Percentiles rank a stretch among this genome's conserved stretches.
Evolutionary conservation across 37 sponge, comb jelly and placozoan genomes (phyloP).

Genomic region (Halisarca cf. caerulea): DNA sequence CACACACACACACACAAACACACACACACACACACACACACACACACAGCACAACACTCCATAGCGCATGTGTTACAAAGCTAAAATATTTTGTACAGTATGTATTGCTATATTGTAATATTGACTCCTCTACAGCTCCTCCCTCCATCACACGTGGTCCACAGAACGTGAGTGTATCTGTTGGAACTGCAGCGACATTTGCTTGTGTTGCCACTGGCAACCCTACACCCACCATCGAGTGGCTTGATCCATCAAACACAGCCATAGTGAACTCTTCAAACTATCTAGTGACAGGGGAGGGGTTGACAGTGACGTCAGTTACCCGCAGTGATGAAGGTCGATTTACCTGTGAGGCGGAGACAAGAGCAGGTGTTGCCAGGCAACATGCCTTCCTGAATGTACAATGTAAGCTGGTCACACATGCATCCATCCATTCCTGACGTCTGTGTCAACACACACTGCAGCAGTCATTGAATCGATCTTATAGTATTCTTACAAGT

Average conservation of each 20-base stretch:
- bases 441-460: too few species aligned
- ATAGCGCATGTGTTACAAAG: too few species aligned
- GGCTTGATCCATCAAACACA: conserved; percentile 21
- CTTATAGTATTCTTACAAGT: too few species aligned
- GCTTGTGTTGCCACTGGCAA: conserved; percentile 50
- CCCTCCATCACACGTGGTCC: conserved; percentile 43
- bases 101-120: too few species aligned
- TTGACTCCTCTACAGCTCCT: conserved; percentile 34
- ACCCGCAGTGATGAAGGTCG: conserved; percentile 1
- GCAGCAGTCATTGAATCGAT: too few species aligned
- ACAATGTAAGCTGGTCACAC: background rate
- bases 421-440: too few species aligned
- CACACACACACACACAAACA: too few species aligned
- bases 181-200: conserved; percentile 8
- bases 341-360: conserved; percentile 22
- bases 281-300: background rate
- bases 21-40: too few species aligned
- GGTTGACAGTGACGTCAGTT: background rate
- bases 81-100: too few species aligned
- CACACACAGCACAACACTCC: too few species aligned
- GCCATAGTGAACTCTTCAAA: background rate
- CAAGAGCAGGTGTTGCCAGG: background rate
- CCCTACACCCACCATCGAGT: conserved; percentile 43
- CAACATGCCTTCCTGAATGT: conserved; percentile 2
- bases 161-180: background rate